A percentile compares a stretch with the other conserved stretches of the same genome.
phyloP scores from a whole-genome alignment of 2,888 invertebrate genomes.

The Sphinx pinastri region DNA sequence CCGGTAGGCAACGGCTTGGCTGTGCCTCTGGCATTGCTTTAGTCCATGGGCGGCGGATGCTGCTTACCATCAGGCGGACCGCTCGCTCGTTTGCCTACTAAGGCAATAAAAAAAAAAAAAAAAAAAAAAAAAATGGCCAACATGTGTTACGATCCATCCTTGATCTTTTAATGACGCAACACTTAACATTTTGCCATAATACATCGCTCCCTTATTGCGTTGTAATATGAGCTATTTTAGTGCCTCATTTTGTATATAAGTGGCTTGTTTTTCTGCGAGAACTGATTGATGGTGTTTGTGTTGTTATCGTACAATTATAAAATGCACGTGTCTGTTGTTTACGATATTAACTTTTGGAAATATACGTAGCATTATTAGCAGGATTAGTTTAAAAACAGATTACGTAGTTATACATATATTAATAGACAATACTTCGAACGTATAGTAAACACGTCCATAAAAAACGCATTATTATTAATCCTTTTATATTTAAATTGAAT shows the following conservation, averaged over 20 bases:
- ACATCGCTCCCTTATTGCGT: neutral
- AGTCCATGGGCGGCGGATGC: too few species aligned
- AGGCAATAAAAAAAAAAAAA: too few species aligned
- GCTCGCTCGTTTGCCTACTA: too few species aligned
- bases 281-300: constrained; percentile 19
- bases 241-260: neutral
- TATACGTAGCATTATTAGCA: neutral
- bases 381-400: neutral
- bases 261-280: neutral
- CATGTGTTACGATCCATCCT: neutral
- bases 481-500: too few species aligned
- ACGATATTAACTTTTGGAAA: neutral
- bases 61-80: too few species aligned
- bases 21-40: too few species aligned
- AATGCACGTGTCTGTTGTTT: constrained; percentile 18
- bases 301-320: constrained; percentile 7
- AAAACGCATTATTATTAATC: too few species aligned
- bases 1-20: too few species aligned
- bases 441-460: too few species aligned
- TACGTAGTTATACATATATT: too few species aligned
- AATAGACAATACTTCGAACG: too few species aligned
- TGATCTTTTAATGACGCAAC: constrained; percentile 6
- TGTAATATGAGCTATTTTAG: neutral
- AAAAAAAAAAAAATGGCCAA: neutral
- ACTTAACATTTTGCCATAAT: neutral